Evolutionary conservation across 2,797 vertebrate species (phyloP).

Genomic region (Cossypha heuglini): DNA sequence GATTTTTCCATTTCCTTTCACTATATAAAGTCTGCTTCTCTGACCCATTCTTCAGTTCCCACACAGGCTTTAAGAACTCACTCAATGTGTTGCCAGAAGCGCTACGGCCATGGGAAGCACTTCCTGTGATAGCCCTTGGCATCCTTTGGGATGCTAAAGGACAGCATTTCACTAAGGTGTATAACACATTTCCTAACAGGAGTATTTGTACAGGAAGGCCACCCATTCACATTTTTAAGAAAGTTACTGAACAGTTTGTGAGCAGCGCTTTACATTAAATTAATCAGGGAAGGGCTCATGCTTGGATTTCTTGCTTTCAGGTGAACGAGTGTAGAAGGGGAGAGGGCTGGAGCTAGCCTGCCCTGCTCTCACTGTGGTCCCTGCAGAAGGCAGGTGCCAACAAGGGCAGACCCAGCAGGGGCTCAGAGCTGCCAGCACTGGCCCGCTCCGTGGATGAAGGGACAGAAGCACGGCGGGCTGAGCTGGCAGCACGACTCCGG

Average conservation of each 20-base stretch:
- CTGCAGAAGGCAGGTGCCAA: neutral
- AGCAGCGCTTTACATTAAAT: neutral
- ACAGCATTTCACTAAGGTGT: neutral
- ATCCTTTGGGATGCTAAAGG: neutral
- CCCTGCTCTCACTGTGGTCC: neutral
- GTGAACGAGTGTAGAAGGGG: neutral
- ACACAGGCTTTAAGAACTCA: neutral
- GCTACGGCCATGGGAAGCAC: neutral
- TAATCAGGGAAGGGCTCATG: neutral
- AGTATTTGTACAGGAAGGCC: neutral
- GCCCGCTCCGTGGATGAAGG: rapidly evolving
- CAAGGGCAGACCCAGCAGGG: neutral
- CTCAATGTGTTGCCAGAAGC: neutral
- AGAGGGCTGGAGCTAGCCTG: neutral
- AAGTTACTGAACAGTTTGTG: neutral
- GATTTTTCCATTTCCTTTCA: conserved; percentile 13
- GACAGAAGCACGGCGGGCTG: rapidly evolving
- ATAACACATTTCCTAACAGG: neutral
- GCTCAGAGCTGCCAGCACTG: rapidly evolving
- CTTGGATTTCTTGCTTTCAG: neutral
- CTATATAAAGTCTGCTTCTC: neutral
- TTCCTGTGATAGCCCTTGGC: neutral
- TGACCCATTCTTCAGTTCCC: neutral
- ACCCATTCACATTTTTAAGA: neutral
- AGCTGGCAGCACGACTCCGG: neutral